Evolutionary conservation across 2,888 invertebrate genomes (phyloP).

Genomic region (Ophioninae sp.): DNA sequence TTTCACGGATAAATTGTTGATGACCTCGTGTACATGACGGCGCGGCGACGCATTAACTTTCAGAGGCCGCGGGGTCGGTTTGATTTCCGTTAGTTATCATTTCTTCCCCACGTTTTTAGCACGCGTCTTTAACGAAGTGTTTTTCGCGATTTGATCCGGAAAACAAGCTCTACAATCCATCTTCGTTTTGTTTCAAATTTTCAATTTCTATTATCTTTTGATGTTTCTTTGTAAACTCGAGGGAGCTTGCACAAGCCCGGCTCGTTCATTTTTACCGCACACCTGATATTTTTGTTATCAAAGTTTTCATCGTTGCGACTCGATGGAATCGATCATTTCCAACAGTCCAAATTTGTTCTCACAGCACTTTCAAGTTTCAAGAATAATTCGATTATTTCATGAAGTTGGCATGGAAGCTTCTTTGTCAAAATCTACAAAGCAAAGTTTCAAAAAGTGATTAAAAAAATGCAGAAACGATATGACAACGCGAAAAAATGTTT

Average conservation of each 20-base stretch:
- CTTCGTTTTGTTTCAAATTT: slow-evolving; percentile 7
- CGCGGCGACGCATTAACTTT: slow-evolving; percentile 69
- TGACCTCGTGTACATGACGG: slow-evolving; percentile 65
- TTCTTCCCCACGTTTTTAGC: slow-evolving; percentile 52
- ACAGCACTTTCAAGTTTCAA: neutral
- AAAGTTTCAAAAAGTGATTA: no score
- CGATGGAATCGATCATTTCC: neutral
- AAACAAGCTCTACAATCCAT: neutral
- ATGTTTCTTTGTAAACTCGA: neutral
- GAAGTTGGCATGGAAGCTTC: no score
- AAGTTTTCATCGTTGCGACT: neutral
- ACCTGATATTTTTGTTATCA: neutral
- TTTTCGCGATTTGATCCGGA: neutral
- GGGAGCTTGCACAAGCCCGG: neutral
- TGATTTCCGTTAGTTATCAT: slow-evolving; percentile 66
- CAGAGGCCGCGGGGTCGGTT: slow-evolving; percentile 76
- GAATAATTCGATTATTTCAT: neutral
- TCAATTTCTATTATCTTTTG: neutral
- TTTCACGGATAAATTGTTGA: slow-evolving; percentile 64
- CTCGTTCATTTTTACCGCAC: neutral
- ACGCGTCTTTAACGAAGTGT: slow-evolving; percentile 4
- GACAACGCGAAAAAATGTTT: no score
- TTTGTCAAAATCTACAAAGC: no score
- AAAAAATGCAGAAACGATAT: no score
- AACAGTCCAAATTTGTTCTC: neutral